Evolutionary conservation across 2,888 invertebrate species (phyloP).

Genomic region (Sussaba pulchella): DNA sequence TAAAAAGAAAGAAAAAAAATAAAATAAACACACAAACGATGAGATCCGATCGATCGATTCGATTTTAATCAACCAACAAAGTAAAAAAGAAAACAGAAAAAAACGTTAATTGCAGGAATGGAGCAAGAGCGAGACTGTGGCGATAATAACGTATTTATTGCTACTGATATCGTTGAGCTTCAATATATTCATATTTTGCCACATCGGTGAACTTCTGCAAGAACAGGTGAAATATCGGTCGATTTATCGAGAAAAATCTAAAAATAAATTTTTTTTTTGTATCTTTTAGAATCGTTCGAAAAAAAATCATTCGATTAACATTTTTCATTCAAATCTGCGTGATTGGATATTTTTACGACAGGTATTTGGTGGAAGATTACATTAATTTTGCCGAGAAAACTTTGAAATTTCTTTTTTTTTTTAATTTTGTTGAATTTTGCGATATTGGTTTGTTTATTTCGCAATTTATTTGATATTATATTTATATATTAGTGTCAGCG

Average conservation of each 20-base stretch:
- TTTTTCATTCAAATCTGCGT: too few species aligned
- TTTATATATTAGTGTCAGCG: constrained; percentile 45
- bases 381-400: too few species aligned
- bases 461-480: not conserved
- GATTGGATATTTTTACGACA: too few species aligned
- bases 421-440: not conserved
- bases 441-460: too few species aligned
- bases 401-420: too few species aligned
- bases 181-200: constrained; percentile 66
- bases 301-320: too few species aligned
- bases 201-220: constrained; percentile 66
- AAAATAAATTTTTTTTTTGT: not conserved
- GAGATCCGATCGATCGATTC: not conserved
- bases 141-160: constrained; percentile 53
- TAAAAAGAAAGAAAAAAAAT: too few species aligned
- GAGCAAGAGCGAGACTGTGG: constrained; percentile 38
- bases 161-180: constrained; percentile 63
- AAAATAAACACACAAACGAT: not conserved
- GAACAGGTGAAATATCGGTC: constrained; percentile 52
- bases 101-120: constrained; percentile 59
- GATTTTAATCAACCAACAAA: too few species aligned
- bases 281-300: too few species aligned
- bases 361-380: too few species aligned
- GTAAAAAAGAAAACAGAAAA: too few species aligned
- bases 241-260: not conserved